These are phyloP conservation scores for Rhea americana DNA, from an alignment of 2,113 vertebrate species.

Conservation along the genomic window DNA sequence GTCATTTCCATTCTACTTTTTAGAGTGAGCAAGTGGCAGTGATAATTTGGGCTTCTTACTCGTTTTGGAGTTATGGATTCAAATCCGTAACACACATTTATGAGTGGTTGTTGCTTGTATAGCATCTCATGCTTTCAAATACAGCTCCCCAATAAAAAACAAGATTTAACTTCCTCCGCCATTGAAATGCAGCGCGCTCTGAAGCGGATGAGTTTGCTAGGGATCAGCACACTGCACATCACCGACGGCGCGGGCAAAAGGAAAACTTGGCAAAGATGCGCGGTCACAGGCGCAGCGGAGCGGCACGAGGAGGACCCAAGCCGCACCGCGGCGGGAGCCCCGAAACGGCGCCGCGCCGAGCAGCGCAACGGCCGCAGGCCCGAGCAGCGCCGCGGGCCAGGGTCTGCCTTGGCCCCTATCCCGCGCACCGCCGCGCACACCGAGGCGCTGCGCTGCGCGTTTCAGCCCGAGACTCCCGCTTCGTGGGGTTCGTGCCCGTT, in stretches of 20 bases:
- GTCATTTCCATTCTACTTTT: neutral
- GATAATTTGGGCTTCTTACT: neutral
- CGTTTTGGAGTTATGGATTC: neutral
- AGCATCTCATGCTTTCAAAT: neutral
- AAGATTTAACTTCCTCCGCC: neutral
- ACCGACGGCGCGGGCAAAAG: accelerated
- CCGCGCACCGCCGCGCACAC: no score
- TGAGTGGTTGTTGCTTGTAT: neutral
- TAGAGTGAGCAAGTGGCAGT: neutral
- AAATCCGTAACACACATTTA: neutral
- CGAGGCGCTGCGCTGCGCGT: no score
- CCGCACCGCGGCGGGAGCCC: neutral
- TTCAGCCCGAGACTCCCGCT: no score
- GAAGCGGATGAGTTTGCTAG: neutral
- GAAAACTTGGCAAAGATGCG: neutral
- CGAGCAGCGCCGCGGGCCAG: neutral
- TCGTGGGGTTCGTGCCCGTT: no score
- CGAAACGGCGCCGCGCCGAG: neutral
- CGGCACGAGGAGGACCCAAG: neutral
- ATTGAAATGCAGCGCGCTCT: neutral
- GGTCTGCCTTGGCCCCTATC: neutral
- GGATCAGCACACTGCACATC: accelerated
- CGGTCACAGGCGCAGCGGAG: no score
- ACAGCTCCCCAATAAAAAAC: neutral
- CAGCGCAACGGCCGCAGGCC: accelerated